phyloP scores from a whole-genome alignment of 1,140 invertebrate genomes.

The Neodiprion fabricii region DNA sequence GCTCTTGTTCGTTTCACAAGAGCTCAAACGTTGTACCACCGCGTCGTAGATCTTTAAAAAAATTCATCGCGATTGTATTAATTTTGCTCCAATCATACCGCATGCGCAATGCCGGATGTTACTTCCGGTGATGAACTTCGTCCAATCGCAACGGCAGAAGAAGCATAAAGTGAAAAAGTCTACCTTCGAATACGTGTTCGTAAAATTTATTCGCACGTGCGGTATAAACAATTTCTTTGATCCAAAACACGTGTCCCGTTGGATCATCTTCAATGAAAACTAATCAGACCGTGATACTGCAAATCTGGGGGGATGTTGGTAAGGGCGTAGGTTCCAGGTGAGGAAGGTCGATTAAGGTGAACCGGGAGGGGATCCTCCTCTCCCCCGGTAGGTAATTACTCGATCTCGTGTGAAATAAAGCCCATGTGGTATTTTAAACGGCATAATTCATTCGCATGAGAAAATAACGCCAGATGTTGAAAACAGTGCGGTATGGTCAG shows the following conservation, averaged over 20 bases:
- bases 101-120: too few species aligned
- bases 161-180: too few species aligned
- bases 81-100: background rate
- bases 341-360: background rate
- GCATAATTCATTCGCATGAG: constrained; percentile 46
- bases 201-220: too few species aligned
- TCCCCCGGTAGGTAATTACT: background rate
- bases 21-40: background rate
- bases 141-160: too few species aligned
- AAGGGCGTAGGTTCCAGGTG: background rate
- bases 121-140: too few species aligned
- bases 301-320: too few species aligned
- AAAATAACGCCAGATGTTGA: constrained; percentile 53
- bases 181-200: too few species aligned
- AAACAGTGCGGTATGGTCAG: constrained; percentile 35
- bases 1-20: background rate
- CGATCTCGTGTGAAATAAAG: constrained; percentile 54
- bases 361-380: background rate
- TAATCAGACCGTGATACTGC: too few species aligned
- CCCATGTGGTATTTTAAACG: constrained; percentile 54
- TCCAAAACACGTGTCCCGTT: too few species aligned
- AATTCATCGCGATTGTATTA: background rate
- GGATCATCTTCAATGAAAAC: too few species aligned
- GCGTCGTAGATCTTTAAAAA: background rate
- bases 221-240: too few species aligned